Conservation (phyloP, 2,113 vertebrate genomes). For the Solea senegalensis region DNA sequence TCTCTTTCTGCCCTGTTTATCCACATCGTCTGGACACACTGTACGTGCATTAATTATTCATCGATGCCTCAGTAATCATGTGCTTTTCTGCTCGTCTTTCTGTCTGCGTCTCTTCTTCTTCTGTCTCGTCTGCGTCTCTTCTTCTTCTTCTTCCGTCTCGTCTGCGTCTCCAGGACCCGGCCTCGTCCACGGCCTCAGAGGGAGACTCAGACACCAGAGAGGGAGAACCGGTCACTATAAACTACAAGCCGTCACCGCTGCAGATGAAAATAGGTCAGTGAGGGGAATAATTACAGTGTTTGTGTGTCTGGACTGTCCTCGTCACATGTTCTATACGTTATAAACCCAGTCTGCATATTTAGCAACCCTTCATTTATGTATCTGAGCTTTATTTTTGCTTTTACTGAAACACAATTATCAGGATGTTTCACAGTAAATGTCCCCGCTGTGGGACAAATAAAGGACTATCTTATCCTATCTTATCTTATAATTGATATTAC, state of each 20-base stretch:
- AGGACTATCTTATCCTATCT: too few species aligned
- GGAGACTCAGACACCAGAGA: slow-evolving; percentile 92
- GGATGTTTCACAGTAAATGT: too few species aligned
- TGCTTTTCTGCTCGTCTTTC: slow-evolving; percentile 33
- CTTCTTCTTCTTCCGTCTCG: not conserved
- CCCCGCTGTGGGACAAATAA: too few species aligned
- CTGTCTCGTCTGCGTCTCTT: not conserved
- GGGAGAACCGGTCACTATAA: slow-evolving; percentile 94
- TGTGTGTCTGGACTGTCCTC: not conserved
- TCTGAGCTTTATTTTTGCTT: too few species aligned
- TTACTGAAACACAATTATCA: too few species aligned
- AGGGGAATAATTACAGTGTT: not conserved
- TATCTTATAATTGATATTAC: too few species aligned
- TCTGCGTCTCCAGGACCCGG: slow-evolving; percentile 86
- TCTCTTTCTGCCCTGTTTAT: slow-evolving; percentile 7
- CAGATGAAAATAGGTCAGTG: slow-evolving; percentile 96
- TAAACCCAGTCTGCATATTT: too few species aligned
- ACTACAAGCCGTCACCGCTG: slow-evolving; percentile 97
- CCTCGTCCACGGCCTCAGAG: slow-evolving; percentile 91
- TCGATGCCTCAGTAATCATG: slow-evolving; percentile 5
- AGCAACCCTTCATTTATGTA: too few species aligned
- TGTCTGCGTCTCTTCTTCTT: not conserved
- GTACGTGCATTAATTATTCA: slow-evolving; percentile 45
- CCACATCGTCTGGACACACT: slow-evolving; percentile 12
- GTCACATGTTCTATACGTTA: too few species aligned